These are phyloP conservation scores for Planiliza haematocheilus DNA, from an alignment of 2,113 vertebrate species.

Conservation along the genomic window DNA sequence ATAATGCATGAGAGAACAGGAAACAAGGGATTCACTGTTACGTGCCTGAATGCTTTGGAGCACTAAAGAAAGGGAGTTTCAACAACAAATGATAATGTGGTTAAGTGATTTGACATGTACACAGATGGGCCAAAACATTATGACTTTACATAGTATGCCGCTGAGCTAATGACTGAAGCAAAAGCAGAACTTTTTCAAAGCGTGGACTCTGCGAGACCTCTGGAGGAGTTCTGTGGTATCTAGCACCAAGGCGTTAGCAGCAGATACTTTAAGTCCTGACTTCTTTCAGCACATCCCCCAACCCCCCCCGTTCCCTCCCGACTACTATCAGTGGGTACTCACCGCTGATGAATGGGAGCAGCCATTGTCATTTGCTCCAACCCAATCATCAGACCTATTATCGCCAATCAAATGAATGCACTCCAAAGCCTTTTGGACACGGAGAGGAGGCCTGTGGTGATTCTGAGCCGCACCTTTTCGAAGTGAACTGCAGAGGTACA, in stretches of 20 bases:
- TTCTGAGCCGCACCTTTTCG: background rate
- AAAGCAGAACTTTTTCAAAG: slow-evolving; percentile 8
- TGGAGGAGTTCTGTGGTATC: slow-evolving; percentile 41
- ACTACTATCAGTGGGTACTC: background rate
- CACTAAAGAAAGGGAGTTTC: background rate
- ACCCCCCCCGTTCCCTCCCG: background rate
- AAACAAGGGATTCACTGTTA: slow-evolving; percentile 27
- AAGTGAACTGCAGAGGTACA: background rate
- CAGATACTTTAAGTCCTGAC: slow-evolving; percentile 15
- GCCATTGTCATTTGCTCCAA: background rate
- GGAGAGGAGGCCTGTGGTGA: background rate
- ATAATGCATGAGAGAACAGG: slow-evolving; percentile 25
- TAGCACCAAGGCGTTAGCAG: slow-evolving; percentile 25
- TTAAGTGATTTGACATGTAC: background rate
- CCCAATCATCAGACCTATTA: background rate
- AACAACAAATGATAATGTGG: slow-evolving; percentile 2
- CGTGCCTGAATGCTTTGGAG: background rate
- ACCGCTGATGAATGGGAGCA: background rate
- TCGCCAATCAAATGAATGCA: background rate
- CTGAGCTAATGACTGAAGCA: background rate
- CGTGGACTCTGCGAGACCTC: slow-evolving; percentile 23
- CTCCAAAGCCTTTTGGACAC: background rate
- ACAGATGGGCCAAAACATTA: slow-evolving; percentile 3
- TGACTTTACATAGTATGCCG: slow-evolving; percentile 1
- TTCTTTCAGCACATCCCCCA: background rate